Evolutionary conservation across 2,113 vertebrate genomes (phyloP), one percentile per base, ranked within the genome.

Genomic region (Rhizomys pruinosus): DNA sequence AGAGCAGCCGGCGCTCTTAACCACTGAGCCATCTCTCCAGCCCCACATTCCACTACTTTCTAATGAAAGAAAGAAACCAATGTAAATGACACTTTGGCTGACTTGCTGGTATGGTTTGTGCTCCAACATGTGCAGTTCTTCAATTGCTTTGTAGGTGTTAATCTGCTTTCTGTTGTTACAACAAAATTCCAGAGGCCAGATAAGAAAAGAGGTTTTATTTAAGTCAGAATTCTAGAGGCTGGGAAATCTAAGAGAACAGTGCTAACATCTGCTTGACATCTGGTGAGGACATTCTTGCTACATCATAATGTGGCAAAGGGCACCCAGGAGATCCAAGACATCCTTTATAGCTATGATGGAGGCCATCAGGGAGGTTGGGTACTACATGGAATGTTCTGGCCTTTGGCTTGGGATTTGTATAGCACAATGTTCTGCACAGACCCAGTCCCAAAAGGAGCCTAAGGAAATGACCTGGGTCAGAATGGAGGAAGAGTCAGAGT

Each of bases 271-370:
- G 52, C 37, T 61, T 34, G 25, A 47, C 52, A 37, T 4, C 2
- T 71, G 73, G 63, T 61, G 32, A 92, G 42, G 52, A 16, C 22
- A 39, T 76, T 61, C 74, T 71, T 69, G 39, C 32, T 44, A 11
- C 32, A 47, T 77, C 4, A 9, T 37, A 44, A 37, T 10, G n/a
- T 72, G 84, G 12, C 34, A 32, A 39, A 76, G 13, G 20, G n/a
- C 44, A 84, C 64, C 77, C 22, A 82, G 71, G 47, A 92, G 44
- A 85, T 42, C 89, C 32, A 57, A 91, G 71, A 90, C 29, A 5
- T 77, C 69, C 44, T 81, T 87, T 74, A 64, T 22, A 71, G 2
- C 66, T 52, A 16, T 63, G 55, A 93, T 22, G 7, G 47, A 84
- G 4, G 39, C 37, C 11, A 11, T 52, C 68, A 78, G 66, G 1